phyloP scores from a whole-genome alignment of 2,797 vertebrate species.

The Pitangus sulphuratus region DNA sequence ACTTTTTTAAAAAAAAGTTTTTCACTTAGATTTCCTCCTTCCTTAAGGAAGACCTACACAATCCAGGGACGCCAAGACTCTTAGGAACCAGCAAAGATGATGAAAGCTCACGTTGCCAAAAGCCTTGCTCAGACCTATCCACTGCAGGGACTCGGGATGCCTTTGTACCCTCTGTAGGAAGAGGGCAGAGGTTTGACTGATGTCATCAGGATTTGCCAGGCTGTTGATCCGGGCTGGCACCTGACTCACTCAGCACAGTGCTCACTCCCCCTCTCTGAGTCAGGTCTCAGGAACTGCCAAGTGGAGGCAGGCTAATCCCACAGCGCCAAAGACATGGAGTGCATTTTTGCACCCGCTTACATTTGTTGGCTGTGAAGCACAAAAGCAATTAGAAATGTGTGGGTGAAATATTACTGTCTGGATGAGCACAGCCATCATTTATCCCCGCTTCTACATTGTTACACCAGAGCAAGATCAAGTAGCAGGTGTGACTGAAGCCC shows the following conservation, averaged over 20 bases:
- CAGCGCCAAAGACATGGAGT: neutral
- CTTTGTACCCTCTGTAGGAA: neutral
- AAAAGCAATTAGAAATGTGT: neutral
- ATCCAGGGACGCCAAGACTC: neutral
- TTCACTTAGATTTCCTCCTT: neutral
- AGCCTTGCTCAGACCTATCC: neutral
- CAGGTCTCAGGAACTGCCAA: neutral
- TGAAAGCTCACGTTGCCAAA: neutral
- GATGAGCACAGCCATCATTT: neutral
- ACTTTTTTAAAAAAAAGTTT: neutral
- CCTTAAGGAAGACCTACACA: neutral
- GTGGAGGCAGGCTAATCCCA: neutral
- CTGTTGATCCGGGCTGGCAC: neutral
- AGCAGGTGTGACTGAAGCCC: neutral
- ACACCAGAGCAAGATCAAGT: neutral
- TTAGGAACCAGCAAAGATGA: neutral
- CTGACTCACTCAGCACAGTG: neutral
- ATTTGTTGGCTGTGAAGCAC: fast-evolving
- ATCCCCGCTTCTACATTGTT: fast-evolving
- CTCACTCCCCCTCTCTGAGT: neutral
- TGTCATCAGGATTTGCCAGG: neutral
- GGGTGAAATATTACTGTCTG: neutral
- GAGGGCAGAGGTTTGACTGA: neutral
- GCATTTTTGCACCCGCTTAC: fast-evolving
- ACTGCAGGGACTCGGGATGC: fast-evolving